Conservation (phyloP, 2,888 invertebrate species). For the Caenorhabditis sp. region DNA sequence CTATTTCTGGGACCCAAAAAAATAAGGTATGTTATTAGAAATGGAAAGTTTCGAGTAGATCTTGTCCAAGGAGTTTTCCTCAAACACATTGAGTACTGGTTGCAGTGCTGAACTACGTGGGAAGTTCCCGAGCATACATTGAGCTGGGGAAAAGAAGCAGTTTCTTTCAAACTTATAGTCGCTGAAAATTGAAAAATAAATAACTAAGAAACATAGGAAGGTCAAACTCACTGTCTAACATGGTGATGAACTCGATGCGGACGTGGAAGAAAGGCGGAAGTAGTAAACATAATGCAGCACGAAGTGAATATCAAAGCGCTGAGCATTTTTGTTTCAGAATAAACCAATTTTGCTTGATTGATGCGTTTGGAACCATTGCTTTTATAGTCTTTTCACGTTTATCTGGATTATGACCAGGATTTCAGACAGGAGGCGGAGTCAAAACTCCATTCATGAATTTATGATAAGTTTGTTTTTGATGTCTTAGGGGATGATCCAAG, state of each 20-base stretch:
- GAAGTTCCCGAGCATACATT: conserved; percentile 56
- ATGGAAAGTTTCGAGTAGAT: conserved; percentile 38
- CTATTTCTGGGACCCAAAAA: conserved; percentile 49
- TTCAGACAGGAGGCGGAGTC: conserved; percentile 21
- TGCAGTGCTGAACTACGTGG: conserved; percentile 39
- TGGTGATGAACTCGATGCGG: conserved; percentile 29
- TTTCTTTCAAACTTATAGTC: conserved; percentile 49
- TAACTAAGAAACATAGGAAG: no score
- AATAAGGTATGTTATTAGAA: conserved; percentile 22
- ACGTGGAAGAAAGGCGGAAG: conserved; percentile 43
- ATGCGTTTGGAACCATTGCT: background rate
- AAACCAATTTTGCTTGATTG: no score
- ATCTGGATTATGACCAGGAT: background rate
- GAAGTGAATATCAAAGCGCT: conserved; percentile 7
- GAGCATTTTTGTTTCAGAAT: no score
- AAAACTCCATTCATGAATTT: conserved; percentile 8
- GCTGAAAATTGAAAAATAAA: conserved; percentile 20
- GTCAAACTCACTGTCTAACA: conserved; percentile 48
- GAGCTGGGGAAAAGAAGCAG: conserved; percentile 65
- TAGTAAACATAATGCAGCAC: conserved; percentile 3
- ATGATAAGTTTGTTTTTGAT: conserved; percentile 21
- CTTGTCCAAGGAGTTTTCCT: conserved; percentile 31
- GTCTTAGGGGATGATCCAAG: conserved; percentile 39
- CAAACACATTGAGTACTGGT: conserved; percentile 53
- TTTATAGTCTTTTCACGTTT: background rate